Conservation (phyloP, 1,140 invertebrate genomes). For the Brachionus rubens region DNA sequence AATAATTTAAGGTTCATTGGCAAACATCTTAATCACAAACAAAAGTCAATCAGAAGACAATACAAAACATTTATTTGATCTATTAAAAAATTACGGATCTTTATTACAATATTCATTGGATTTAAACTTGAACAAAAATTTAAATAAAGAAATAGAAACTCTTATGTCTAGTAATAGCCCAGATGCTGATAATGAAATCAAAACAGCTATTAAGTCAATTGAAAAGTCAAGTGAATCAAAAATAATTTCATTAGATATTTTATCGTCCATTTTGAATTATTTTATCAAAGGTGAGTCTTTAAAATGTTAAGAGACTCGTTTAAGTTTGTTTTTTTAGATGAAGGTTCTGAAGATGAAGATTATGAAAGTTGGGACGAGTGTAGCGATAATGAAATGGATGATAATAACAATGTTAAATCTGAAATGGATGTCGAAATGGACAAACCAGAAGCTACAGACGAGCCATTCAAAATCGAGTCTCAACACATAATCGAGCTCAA, state of each 20-base stretch:
- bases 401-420: conserved; percentile 1
- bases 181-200: not conserved
- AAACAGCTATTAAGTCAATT: conserved; percentile 14
- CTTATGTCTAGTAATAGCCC: not conserved
- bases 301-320: not conserved
- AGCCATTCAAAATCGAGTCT: not conserved
- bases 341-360: not conserved
- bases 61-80: not conserved
- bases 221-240: conserved; percentile 27
- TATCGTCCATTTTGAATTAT: not conserved
- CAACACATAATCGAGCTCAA: not conserved
- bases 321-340: not conserved
- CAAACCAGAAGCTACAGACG: not conserved
- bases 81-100: not conserved
- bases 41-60: not conserved
- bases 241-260: not conserved
- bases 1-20: not conserved
- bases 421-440: conserved; percentile 22
- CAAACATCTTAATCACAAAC: not conserved
- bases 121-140: conserved; percentile 5
- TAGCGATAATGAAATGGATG: conserved; percentile 11
- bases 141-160: not conserved
- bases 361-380: conserved; percentile 22
- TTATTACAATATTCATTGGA: not conserved
- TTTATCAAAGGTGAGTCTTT: not conserved